Evolutionary conservation across 2,888 invertebrate species (phyloP).

Genomic region (Orchesellides sinensis): DNA sequence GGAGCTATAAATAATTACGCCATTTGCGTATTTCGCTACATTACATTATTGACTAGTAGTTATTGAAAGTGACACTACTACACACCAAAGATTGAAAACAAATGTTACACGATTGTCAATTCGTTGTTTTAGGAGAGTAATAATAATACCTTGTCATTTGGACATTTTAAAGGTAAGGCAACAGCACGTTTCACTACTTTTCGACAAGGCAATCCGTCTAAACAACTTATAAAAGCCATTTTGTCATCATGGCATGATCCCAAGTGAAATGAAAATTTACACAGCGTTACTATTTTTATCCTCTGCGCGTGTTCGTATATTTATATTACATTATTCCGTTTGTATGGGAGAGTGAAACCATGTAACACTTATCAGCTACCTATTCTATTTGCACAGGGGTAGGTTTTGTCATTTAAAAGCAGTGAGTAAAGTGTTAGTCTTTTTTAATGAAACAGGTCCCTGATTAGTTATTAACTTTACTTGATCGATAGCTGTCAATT

Average conservation of each 20-base stretch:
- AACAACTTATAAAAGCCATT: not conserved
- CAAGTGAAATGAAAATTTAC: conserved; percentile 17
- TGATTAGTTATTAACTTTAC: conserved; percentile 31
- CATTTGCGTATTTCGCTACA: not conserved
- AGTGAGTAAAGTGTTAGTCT: too few relatives aligned
- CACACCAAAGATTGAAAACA: conserved; percentile 10
- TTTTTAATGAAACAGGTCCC: conserved; percentile 26
- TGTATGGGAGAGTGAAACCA: too few relatives aligned
- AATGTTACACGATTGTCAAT: conserved; percentile 1
- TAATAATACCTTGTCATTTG: conserved; percentile 20
- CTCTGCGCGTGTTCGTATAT: too few relatives aligned
- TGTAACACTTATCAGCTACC: too few relatives aligned
- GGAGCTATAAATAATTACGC: conserved; percentile 30
- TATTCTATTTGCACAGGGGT: not conserved
- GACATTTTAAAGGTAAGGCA: conserved; percentile 40
- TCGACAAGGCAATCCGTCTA: conserved; percentile 25
- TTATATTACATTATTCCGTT: too few relatives aligned
- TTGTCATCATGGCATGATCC: conserved; percentile 28
- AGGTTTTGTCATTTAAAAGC: too few relatives aligned
- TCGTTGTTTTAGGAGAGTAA: conserved; percentile 12
- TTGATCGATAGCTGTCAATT: conserved; percentile 40
- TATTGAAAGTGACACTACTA: conserved; percentile 6
- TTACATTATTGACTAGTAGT: not conserved
- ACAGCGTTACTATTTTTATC: conserved; percentile 18
- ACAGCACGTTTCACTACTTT: conserved; percentile 37